Percentiles rank a stretch among this genome's conserved stretches.
phyloP scores from a whole-genome alignment of 2,888 invertebrate species.

The Agrochola lychnidis region DNA sequence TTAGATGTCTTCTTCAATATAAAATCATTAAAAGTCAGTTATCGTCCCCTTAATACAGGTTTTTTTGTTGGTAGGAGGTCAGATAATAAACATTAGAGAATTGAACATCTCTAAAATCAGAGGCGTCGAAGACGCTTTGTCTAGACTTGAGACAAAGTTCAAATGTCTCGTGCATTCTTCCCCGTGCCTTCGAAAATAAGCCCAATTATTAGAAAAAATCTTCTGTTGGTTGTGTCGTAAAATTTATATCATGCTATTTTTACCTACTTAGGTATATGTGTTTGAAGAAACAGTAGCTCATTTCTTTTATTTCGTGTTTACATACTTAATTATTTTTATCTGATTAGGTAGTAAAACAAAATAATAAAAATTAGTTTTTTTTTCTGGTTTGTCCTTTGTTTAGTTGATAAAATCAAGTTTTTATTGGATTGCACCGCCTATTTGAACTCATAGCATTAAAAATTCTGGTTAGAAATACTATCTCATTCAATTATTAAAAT shows the following conservation, averaged over 20 bases:
- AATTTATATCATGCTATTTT: not conserved
- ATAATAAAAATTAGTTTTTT: not conserved
- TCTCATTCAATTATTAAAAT: conserved; percentile 11
- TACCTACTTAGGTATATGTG: not conserved
- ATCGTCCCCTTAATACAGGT: too few relatives aligned
- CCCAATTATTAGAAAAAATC: too few relatives aligned
- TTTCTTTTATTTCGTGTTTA: conserved; percentile 41
- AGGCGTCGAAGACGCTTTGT: too few relatives aligned
- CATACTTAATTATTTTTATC: conserved; percentile 23
- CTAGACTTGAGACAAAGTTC: too few relatives aligned
- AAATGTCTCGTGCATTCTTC: too few relatives aligned
- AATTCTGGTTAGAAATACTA: not conserved
- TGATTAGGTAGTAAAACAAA: conserved; percentile 32
- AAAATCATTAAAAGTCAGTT: too few relatives aligned
- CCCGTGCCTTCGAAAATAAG: too few relatives aligned
- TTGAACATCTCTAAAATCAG: too few relatives aligned
- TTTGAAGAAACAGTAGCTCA: conserved; percentile 27
- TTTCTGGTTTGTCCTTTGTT: conserved; percentile 1
- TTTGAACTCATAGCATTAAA: not conserved
- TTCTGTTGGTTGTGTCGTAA: too few relatives aligned
- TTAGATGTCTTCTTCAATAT: too few relatives aligned
- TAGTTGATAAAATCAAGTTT: not conserved
- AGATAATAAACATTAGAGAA: too few relatives aligned
- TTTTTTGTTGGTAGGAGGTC: too few relatives aligned
- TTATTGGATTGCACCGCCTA: not conserved